Base-by-base conservation (phyloP, 2,797 vertebrate species). In the Merluccius polli region DNA sequence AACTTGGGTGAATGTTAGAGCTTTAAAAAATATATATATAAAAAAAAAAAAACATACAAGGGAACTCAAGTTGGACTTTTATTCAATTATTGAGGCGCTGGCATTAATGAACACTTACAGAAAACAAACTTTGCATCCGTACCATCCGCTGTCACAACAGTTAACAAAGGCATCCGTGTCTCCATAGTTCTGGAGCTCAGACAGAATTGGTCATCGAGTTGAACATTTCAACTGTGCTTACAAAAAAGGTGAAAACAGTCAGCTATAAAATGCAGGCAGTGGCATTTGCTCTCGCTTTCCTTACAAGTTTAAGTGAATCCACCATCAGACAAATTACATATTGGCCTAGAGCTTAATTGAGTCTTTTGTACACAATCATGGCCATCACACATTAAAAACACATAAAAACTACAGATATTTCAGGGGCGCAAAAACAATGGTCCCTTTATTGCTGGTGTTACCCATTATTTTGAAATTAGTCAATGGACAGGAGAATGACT, bases 21-120 rank as follows among this genome's bases (percentile, higher is more conserved):
- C 2, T 2, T 2, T 18, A 48, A 65, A 65, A 65, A n/a, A 67
- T 29, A 24, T 15, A 10, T 18, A 70, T n/a, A 41, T n/a, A 1
- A 27, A 72, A 1, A 72, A 36, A 41, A 16, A 27, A 41, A 9
- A 9, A 30, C 10, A 38, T 27, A 44, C n/a, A 75, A 77, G 32
- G 24, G 74, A 83, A 72, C 82, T 79, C 82, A 82, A 85, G 84
- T 78, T 85, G 75, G 83, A 88, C 77, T 88, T 92, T 92, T 89
- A 86, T 86, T 91, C 81, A 18, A 21, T 84, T 84, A 38, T 82
- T 75, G 65, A 79, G 81, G 84, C 74, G 70, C 87, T 86, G 87
- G 86, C 87, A 87, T 76, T 72, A 33, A 87, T 73, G 82, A 24
- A 27, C 77, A 85, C 84, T 78, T 76, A 84, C 77, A 88, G 73